Percentiles rank a stretch among this genome's conserved stretches.
These are phyloP conservation scores for Nixonia krombeini DNA, from an alignment of 1,140 invertebrate species.

Conservation along the genomic window DNA sequence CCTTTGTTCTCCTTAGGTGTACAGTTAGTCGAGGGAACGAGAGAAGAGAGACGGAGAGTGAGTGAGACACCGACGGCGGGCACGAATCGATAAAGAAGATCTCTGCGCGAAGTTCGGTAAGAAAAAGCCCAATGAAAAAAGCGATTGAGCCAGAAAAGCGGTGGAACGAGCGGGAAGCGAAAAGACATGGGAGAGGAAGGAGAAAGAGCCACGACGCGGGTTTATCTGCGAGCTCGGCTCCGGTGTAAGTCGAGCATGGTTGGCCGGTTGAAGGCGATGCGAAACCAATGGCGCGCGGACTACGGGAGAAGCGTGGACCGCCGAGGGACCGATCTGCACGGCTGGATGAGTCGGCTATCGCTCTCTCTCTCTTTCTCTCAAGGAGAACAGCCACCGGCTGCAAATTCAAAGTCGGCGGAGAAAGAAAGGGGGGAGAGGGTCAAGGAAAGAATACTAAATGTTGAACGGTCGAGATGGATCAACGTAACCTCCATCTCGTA, in stretches of 20 bases:
- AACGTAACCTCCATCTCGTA: slow-evolving; percentile 3
- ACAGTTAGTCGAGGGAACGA: not conserved
- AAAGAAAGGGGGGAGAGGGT: slow-evolving; percentile 6
- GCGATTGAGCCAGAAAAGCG: too few species aligned
- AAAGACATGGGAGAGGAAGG: slow-evolving; percentile 1
- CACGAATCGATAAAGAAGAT: slow-evolving; percentile 9
- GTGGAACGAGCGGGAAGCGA: not conserved
- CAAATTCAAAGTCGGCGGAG: slow-evolving; percentile 21
- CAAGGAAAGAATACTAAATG: slow-evolving; percentile 19
- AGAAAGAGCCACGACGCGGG: not conserved
- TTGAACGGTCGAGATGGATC: too few species aligned
- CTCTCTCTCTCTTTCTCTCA: slow-evolving; percentile 8
- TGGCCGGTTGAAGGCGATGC: slow-evolving; percentile 14
- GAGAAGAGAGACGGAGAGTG: too few species aligned
- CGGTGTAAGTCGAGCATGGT: slow-evolving; percentile 18
- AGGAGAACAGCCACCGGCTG: slow-evolving; percentile 33
- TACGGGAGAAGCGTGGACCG: slow-evolving; percentile 3
- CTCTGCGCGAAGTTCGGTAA: not conserved
- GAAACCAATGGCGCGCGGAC: slow-evolving; percentile 12
- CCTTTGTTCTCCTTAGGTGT: slow-evolving; percentile 18
- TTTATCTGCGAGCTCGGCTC: slow-evolving; percentile 3
- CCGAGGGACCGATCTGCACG: slow-evolving; percentile 1
- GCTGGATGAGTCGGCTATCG: not conserved
- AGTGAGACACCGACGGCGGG: not conserved
- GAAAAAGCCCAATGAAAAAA: not conserved